These are phyloP conservation scores for Microdon myrmicae DNA, from an alignment of 2,888 invertebrate genomes.

Conservation along the genomic window DNA sequence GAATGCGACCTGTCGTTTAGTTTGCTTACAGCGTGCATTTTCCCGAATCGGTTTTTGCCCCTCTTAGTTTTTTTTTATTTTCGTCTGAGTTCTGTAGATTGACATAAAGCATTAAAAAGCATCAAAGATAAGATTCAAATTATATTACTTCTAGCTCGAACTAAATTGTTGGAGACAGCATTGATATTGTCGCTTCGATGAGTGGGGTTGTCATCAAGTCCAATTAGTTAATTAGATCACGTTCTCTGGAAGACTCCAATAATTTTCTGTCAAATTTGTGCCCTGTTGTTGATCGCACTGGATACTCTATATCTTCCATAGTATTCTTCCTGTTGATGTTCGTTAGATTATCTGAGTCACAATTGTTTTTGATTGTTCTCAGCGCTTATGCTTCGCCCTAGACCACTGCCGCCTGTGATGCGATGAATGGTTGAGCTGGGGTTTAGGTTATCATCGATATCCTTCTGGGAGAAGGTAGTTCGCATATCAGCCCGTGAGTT, in stretches of 20 bases:
- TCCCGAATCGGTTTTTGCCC: too few species aligned
- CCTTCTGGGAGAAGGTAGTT: slow-evolving; percentile 59
- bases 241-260: slow-evolving; percentile 55
- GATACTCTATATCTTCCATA: slow-evolving; percentile 53
- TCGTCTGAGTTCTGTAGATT: too few species aligned
- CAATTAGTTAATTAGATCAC: too few species aligned
- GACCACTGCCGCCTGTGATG: slow-evolving; percentile 32
- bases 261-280: slow-evolving; percentile 62
- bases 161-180: too few species aligned
- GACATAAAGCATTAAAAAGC: too few species aligned
- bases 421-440: slow-evolving; percentile 39
- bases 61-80: too few species aligned
- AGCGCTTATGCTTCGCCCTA: slow-evolving; percentile 65
- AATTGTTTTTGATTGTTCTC: slow-evolving; percentile 67
- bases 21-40: too few species aligned
- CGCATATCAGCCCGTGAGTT: slow-evolving; percentile 65
- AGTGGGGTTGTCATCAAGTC: too few species aligned
- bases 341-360: slow-evolving; percentile 30
- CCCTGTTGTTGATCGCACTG: slow-evolving; percentile 57
- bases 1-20: too few species aligned
- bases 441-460: slow-evolving; percentile 64
- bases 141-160: too few species aligned
- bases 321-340: slow-evolving; percentile 43
- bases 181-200: too few species aligned
- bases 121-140: too few species aligned